A percentile compares a stretch with the other conserved stretches of the same genome.
Conservation (phyloP, 30 jellyfish, hydroid and myxozoan genomes). For the Hydractinia echinata region DNA sequence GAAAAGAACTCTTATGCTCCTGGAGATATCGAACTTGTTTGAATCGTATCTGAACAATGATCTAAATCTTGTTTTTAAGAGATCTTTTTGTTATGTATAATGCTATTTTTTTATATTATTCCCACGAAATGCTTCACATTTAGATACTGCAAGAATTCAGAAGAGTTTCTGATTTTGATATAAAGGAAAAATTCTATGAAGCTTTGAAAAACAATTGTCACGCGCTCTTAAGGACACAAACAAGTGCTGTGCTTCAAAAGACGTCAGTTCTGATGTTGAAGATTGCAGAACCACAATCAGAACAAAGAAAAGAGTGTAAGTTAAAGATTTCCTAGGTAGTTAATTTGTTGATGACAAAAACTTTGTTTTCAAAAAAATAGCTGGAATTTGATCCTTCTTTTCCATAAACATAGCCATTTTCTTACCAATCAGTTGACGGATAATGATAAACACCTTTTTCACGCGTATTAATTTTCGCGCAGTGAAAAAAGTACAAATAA, state of each 20-base stretch:
- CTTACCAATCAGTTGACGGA: too few relatives aligned
- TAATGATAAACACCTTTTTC: too few relatives aligned
- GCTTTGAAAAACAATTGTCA: neutral
- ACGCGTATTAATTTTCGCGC: too few relatives aligned
- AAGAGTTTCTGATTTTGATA: neutral
- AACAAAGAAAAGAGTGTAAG: slow-evolving; percentile 2
- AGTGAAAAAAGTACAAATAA: too few relatives aligned
- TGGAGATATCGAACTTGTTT: too few relatives aligned
- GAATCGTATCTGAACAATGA: neutral
- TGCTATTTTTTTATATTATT: too few relatives aligned
- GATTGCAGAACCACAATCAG: neutral
- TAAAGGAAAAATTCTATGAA: neutral
- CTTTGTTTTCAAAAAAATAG: too few relatives aligned
- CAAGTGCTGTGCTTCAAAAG: neutral
- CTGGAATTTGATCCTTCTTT: too few relatives aligned
- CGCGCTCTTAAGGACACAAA: neutral
- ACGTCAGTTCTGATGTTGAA: neutral
- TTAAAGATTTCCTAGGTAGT: neutral
- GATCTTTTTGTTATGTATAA: too few relatives aligned
- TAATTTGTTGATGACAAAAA: too few relatives aligned
- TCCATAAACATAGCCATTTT: too few relatives aligned
- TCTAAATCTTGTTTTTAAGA: neutral
- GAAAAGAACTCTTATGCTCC: too few relatives aligned
- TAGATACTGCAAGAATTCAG: neutral
- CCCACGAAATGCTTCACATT: neutral